Base-by-base conservation (phyloP, 2,797 vertebrate genomes). In the Rhyacichthys aspro region DNA sequence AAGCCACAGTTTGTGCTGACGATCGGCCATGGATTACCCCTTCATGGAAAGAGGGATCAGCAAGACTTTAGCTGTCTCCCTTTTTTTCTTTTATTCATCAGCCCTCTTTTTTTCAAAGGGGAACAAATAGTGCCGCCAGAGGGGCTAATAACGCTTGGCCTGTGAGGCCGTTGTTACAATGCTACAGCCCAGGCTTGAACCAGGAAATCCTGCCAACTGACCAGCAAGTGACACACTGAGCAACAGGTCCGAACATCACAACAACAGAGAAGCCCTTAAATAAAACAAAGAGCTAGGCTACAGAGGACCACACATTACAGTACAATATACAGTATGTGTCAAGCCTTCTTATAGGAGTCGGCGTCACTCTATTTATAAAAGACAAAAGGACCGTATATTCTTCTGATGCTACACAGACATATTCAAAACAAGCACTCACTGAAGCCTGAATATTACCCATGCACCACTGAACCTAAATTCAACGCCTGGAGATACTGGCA, bases 1-100 rank as follows among this genome's bases (percentile, higher is more conserved):
- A 86, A 89, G 88, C 85, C 63, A 66, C 74, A 81, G 83, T 91
- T 88, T 90, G 90, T 91, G 89, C 91, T 91, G 92, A 93, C 89
- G 41, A 84, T 80, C 79, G 71, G 63, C 74, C 74, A 84, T 57
- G 89, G 92, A 91, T 92, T 91, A 93, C 78, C 81, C 58, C 55
- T 59, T 79, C 76, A 89, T 90, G 89, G 90, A 90, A 83, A 86
- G 66, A 66, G 89, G 91, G 91, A 92, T 92, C 90, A 92, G 78
- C 74, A 87, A 85, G 90, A 91, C 84, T 91, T 90, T 89, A 86
- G 86, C 86, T 77, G 80, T 85, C 85, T 82, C 78, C 85, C 68
- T 66, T 80, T 88, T 87, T 81, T 73, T 61, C 82, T 84, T 89
- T 88, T 83, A 88, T 90, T 85, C 65, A 78, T 81, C 72, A 78